phyloP scores from a whole-genome alignment of 2,797 vertebrate genomes.

The Esox masquinongy region DNA sequence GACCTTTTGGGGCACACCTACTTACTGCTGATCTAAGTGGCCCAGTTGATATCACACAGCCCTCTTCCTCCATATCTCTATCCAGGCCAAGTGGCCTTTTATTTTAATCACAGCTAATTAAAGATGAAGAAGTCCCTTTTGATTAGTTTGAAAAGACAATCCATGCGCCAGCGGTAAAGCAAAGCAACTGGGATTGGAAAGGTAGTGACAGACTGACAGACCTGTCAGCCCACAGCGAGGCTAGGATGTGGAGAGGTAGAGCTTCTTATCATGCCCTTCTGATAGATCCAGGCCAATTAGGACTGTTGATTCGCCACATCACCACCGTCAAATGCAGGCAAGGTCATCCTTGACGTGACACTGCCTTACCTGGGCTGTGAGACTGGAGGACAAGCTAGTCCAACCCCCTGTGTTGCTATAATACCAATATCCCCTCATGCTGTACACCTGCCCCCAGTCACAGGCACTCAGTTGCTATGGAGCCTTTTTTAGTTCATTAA shows the following conservation, averaged over 20 bases:
- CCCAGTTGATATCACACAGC: background rate
- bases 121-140: slow-evolving; percentile 18
- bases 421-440: background rate
- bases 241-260: background rate
- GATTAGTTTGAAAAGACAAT: slow-evolving; percentile 18
- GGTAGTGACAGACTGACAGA: background rate
- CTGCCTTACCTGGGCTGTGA: slow-evolving; percentile 21
- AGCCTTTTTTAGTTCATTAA: background rate
- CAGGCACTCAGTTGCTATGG: background rate
- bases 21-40: background rate
- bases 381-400: slow-evolving; percentile 23
- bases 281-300: slow-evolving; percentile 50
- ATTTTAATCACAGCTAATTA: slow-evolving; percentile 22
- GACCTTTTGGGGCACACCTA: background rate
- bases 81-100: background rate
- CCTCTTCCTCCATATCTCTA: background rate
- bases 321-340: slow-evolving; percentile 29
- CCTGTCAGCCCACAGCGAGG: background rate
- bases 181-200: background rate
- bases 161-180: background rate
- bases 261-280: slow-evolving; percentile 12
- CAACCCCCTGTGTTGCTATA: background rate
- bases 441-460: background rate
- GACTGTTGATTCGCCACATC: slow-evolving; percentile 35
- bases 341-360: slow-evolving; percentile 7